phyloP scores from a whole-genome alignment of 2,888 invertebrate species.

The Lochmaea crataegi region DNA sequence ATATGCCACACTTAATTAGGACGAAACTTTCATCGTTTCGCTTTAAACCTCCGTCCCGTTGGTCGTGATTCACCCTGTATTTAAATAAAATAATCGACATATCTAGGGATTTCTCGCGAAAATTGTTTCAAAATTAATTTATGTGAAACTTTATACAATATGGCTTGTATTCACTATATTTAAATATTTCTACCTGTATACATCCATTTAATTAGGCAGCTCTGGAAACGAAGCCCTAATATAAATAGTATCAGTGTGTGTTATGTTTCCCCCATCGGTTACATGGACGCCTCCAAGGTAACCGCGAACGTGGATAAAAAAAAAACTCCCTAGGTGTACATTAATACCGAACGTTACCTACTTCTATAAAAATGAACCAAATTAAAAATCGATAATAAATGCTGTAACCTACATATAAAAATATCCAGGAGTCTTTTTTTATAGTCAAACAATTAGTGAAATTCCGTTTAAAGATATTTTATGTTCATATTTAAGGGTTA shows the following conservation, averaged over 20 bases:
- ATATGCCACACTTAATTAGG: too few species aligned
- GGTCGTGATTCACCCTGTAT: too few species aligned
- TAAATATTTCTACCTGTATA: not conserved
- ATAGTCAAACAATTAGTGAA: not conserved
- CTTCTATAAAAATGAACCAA: slow-evolving; percentile 3
- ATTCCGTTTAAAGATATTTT: not conserved
- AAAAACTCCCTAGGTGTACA: too few species aligned
- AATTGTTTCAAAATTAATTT: too few species aligned
- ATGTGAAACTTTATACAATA: too few species aligned
- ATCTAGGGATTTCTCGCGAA: too few species aligned
- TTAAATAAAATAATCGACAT: too few species aligned
- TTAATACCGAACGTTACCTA: too few species aligned
- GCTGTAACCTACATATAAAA: not conserved
- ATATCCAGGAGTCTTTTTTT: not conserved
- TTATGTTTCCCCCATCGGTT: not conserved
- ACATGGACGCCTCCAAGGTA: slow-evolving; percentile 3
- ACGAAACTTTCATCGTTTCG: too few species aligned
- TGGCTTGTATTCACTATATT: not conserved
- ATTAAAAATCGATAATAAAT: slow-evolving; percentile 9
- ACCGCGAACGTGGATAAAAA: too few species aligned
- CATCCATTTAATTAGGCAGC: not conserved
- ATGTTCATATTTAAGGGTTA: slow-evolving; percentile 17
- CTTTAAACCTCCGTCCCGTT: too few species aligned
- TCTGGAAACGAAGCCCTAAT: slow-evolving; percentile 2
- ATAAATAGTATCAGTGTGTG: not conserved